Base-by-base conservation (phyloP, 2,888 invertebrate species). In the Apantesis nais region DNA sequence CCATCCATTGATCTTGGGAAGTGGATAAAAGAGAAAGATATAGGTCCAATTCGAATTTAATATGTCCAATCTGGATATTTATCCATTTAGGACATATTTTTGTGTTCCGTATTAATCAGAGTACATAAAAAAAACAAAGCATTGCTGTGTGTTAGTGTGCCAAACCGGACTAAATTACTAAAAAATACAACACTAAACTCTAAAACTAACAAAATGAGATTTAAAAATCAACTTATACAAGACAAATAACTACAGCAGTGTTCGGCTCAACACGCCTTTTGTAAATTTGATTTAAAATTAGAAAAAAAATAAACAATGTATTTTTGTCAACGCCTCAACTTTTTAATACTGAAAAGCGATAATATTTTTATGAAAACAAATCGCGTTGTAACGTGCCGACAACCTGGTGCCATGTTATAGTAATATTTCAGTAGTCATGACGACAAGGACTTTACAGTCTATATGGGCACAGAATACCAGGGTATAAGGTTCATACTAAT, bases 341-440 rank as follows among this genome's bases (percentile, higher is more conserved):
- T 87, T 88, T 84, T 92, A 93, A 93, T 92, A 93, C 92, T 92
- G 92, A 83, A 88, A 70, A 86, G 85, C 82, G 76, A 68, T 85
- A 71, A 72, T 78, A 41, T 66, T 63, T 78, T 78, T 25, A 39
- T 73, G 67, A 72, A 81, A 83, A 75, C 65, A 75, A 78, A 74
- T 74, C 77, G 74, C 75, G 68, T 61, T 67, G 48, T 37, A 66
- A 71, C 66, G 68, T 71, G 68, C 70, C 74, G 72, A 71, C 64
- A 72, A 75, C 16, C 5, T 55, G 44, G 22, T 63, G 14, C 31
- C 22, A 31, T 63, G 29, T 19, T 44, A 66, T 58, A 68, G 2
- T n/a, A 55, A 14, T 44, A 16, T 29, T 22, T 9, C n/a, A n/a
- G n/a, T n/a, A 5, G 52, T 5, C 25, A 60, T 22, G 41, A 41